Evolutionary conservation across 2,888 invertebrate species (phyloP), one percentile per base, ranked within the genome.

Genomic region (Vanessa cardui): DNA sequence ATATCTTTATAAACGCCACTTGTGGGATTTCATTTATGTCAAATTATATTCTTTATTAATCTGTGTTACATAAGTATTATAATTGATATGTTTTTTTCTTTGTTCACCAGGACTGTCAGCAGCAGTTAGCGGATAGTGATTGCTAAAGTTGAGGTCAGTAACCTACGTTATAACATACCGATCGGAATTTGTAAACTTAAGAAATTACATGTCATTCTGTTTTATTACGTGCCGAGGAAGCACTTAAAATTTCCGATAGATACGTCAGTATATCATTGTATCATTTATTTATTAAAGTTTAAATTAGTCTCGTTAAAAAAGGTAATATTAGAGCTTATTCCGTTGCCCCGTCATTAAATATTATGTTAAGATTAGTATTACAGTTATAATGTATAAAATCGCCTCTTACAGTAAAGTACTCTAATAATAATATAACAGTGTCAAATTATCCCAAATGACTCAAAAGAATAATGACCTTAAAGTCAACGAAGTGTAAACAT

Each of bases 181-280:
- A 87, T 90, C 79, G 88, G 86, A 88, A 88, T 92, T 90, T 85
- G 88, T 89, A 88, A 88, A 89, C 88, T 87, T 87, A 86, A 87
- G 83, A 90, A 90, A 89, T 88, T 90, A 88, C 86, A 87, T 85
- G 83, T 89, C 87, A 90, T 91, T 90, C 89, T 85, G 80, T 86
- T 87, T 88, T 88, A 91, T 90, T 91, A 90, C 85, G 82, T 80
- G 82, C 84, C 83, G 86, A 89, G 89, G 88, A 89, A 88, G 86
- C 88, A 88, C 88, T 90, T 89, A 88, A 80, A 84, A 85, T 86
- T 80, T 82, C 85, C 84, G 87, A 90, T 89, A 88, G 89, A 87
- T 83, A 86, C 82, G 78, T 84, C 86, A 83, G 78, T 78, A 26
- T 76, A 80, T 79, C 75, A 75, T 75, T 79, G 81, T 82, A 82